Base-by-base conservation (phyloP, 2,888 invertebrate species). In the Hemithea aestivaria region DNA sequence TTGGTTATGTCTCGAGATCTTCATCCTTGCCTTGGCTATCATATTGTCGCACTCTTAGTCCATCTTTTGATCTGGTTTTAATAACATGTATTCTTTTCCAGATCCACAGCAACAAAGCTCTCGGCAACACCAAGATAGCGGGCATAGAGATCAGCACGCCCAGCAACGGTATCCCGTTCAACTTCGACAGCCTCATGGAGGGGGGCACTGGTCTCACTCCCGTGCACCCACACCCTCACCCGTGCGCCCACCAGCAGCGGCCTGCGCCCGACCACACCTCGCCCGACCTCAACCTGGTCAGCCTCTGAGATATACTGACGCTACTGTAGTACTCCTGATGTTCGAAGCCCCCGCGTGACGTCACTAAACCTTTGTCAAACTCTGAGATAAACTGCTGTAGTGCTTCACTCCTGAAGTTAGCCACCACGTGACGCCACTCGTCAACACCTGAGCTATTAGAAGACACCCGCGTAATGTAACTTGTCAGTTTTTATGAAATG, bases 141-240 rank as follows among this genome's bases (percentile, higher is more conserved):
- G 96, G 95, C 38, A 90, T 96, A 49, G 91, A 95, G 58, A 95
- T 96, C 61, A 93, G 93, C 48, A 96, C 96, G 7, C 97, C 97
- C 0, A 95, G 96, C 46, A 93, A 92, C 60, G 96, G 95, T 32
- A 92, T 95, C 53, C 92, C 92, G 57, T 95, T 96, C 81, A 96
- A 96, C 78, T 96, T 96, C 73, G 97, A 97, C 64, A 95, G 95
- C 54, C 89, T 97, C 44, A 96, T 97, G 94, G 96, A 96, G 60
- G 96, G 96, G 32, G 96, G 96, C 61, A 96, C 97, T 1, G 96
- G 97, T 0, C 87, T 97, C 30, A 97, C 97, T 5, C 97, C 97
- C 0, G 94, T 96, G 21, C 82, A 82, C 62, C 80, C 82, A 20
- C 83, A 82, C 64, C 81, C 82, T 90, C 91, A 93, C 37, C 93